These are phyloP conservation scores for Macropodus opercularis DNA, from an alignment of 2,797 vertebrate genomes.

Conservation along the genomic window DNA sequence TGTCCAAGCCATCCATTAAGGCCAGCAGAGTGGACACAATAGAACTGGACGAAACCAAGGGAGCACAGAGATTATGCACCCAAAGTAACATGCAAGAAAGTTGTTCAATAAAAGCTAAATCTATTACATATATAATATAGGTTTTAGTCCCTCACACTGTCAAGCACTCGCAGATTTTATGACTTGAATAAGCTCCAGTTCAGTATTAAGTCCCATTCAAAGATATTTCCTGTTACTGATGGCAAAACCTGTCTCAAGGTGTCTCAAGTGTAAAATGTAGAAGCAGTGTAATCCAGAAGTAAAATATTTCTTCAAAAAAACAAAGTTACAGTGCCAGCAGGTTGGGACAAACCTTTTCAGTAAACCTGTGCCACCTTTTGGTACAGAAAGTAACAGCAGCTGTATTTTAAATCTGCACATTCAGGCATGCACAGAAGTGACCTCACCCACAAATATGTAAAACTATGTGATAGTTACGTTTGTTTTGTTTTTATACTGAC, in stretches of 20 bases:
- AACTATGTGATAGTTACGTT: background rate
- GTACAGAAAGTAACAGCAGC: slow-evolving; percentile 5
- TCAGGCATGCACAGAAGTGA: background rate
- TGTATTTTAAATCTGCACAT: background rate
- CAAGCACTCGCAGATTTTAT: background rate
- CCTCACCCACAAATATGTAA: background rate
- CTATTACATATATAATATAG: no score
- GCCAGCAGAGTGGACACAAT: slow-evolving; percentile 98
- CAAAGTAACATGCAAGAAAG: background rate
- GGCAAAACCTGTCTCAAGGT: no score
- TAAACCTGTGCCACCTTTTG: slow-evolving; percentile 41
- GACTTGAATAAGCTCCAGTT: slow-evolving; percentile 17
- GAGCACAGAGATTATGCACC: background rate
- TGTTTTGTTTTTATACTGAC: background rate
- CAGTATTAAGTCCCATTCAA: slow-evolving; percentile 10
- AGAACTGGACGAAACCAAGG: slow-evolving; percentile 81
- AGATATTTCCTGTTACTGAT: slow-evolving; percentile 12
- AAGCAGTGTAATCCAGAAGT: background rate
- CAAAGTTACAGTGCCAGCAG: background rate
- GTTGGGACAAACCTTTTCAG: background rate
- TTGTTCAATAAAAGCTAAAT: no score
- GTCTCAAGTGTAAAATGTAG: background rate
- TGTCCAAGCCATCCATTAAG: slow-evolving; percentile 99
- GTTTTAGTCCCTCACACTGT: no score
- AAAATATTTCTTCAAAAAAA: background rate